Conservation (phyloP, 2,797 vertebrate genomes). For the Melanotaenia pygmaea region DNA sequence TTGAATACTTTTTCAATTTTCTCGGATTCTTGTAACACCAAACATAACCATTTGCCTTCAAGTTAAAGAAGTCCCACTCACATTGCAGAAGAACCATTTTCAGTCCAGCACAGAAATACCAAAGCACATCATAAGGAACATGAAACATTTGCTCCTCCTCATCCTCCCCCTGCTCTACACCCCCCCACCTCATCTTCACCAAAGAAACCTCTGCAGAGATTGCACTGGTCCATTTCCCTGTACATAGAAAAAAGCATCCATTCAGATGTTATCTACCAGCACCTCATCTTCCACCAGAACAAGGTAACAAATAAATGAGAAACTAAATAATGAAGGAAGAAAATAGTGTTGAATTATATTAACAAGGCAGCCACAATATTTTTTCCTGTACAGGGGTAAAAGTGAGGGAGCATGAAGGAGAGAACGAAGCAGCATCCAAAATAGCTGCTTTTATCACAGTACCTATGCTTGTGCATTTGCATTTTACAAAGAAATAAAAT, state of each 20-base stretch:
- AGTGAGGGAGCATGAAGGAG: neutral
- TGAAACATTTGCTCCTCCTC: conserved; percentile 65
- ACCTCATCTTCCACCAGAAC: conserved; percentile 57
- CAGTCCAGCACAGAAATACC: conserved; percentile 56
- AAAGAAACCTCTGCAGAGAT: conserved; percentile 75
- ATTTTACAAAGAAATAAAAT: conserved; percentile 56
- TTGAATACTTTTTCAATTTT: conserved; percentile 68
- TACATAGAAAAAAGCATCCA: conserved; percentile 48
- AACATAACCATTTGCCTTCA: conserved; percentile 71
- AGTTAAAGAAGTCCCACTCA: conserved; percentile 71
- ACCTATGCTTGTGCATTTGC: conserved; percentile 33
- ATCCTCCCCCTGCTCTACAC: conserved; percentile 28
- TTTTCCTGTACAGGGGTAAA: neutral
- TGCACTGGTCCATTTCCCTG: conserved; percentile 76
- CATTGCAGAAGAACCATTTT: conserved; percentile 68
- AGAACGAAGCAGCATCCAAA: conserved; percentile 9
- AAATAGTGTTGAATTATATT: conserved; percentile 60
- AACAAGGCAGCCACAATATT: conserved; percentile 34
- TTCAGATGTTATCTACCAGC: conserved; percentile 56
- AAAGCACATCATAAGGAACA: conserved; percentile 68
- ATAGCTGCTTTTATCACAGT: conserved; percentile 41
- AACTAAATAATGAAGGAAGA: conserved; percentile 57
- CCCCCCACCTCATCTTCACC: conserved; percentile 70
- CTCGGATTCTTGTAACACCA: conserved; percentile 64
- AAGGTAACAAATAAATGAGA: conserved; percentile 42